These are phyloP conservation scores for Pseudomyrmex cubaensis DNA, from an alignment of 1,140 invertebrate species.

Conservation along the genomic window DNA sequence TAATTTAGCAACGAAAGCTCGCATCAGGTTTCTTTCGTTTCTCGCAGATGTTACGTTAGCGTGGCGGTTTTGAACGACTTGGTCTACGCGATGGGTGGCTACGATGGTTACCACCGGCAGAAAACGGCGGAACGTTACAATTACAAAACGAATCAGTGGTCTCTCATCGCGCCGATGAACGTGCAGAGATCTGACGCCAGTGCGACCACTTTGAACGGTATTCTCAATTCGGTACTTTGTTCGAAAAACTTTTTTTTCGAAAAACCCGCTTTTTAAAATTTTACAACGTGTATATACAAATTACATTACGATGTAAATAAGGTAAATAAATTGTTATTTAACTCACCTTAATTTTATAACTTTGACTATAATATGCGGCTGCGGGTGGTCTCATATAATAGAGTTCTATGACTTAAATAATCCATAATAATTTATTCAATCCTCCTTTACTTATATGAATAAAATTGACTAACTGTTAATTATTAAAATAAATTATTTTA, in stretches of 20 bases:
- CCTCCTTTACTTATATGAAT: no score
- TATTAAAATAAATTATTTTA: no score
- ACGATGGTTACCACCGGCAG: constrained; percentile 90
- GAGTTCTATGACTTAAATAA: no score
- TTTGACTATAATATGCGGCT: no score
- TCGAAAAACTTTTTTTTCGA: no score
- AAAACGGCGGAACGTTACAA: constrained; percentile 92
- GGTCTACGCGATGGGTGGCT: constrained; percentile 92
- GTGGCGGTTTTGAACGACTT: constrained; percentile 88
- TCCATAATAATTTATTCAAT: no score
- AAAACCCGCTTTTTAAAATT: no score
- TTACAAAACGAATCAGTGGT: constrained; percentile 88
- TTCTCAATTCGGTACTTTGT: neutral
- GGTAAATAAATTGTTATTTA: no score
- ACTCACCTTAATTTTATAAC: no score
- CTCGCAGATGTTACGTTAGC: constrained; percentile 88
- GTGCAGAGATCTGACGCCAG: constrained; percentile 89
- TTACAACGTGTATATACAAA: neutral
- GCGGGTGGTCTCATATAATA: no score
- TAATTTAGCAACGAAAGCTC: neutral
- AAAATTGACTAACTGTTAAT: no score
- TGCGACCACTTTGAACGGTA: constrained; percentile 86
- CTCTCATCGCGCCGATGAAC: constrained; percentile 88
- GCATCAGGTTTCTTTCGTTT: constrained; percentile 10
- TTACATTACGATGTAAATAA: no score